Conservation (phyloP, 1,140 invertebrate species). For the Euglossa dilemma region DNA sequence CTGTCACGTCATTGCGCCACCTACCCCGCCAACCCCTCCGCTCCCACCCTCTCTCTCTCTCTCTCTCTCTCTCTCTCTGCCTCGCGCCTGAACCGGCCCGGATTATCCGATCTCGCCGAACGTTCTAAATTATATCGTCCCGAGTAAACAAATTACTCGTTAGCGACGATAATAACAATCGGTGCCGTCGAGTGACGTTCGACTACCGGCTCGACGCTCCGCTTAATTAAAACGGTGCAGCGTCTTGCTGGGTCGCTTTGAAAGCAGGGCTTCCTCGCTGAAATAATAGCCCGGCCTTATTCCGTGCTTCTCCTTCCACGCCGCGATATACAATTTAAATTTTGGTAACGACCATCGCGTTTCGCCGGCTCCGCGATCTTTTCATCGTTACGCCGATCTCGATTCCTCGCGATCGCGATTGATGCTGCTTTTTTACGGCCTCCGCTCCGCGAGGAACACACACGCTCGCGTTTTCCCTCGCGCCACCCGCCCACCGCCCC, state of each 20-base stretch:
- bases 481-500: neutral
- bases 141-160: constrained; percentile 58
- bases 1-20: constrained; percentile 56
- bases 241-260: neutral
- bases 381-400: constrained; percentile 1
- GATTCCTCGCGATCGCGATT: neutral
- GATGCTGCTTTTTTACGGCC: neutral
- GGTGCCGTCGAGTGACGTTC: constrained; percentile 13
- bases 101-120: constrained; percentile 53
- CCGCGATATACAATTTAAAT: constrained; percentile 30
- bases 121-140: constrained; percentile 54
- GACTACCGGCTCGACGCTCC: neutral
- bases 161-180: constrained; percentile 51
- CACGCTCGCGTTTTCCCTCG: neutral
- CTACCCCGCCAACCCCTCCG: neutral
- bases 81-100: constrained; percentile 3
- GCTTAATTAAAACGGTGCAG: constrained; percentile 31
- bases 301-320: neutral
- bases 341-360: constrained; percentile 3
- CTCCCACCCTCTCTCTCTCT: neutral
- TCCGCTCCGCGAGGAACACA: constrained; percentile 17
- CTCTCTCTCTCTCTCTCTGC: too few species aligned
- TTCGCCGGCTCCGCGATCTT: neutral
- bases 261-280: neutral
- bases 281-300: constrained; percentile 8